Conservation (phyloP, 2,888 invertebrate species). For the Latheticus oryzae region DNA sequence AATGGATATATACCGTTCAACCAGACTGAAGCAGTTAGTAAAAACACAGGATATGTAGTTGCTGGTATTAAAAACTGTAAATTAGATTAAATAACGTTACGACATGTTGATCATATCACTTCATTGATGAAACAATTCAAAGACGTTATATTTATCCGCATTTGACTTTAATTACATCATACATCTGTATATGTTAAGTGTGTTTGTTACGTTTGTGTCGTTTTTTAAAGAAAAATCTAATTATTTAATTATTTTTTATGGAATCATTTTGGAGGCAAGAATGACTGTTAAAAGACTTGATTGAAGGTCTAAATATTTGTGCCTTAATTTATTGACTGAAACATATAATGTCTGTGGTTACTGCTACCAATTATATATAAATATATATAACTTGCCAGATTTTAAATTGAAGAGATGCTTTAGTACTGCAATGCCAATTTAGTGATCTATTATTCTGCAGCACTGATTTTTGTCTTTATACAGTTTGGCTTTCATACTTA, state of each 20-base stretch:
- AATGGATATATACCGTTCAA: constrained; percentile 5
- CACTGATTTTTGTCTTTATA: constrained; percentile 11
- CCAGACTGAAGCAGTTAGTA: constrained; percentile 25
- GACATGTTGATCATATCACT: constrained; percentile 28
- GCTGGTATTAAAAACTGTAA: constrained; percentile 38
- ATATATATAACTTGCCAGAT: constrained; percentile 46
- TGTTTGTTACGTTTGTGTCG: constrained; percentile 28
- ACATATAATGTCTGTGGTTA: constrained; percentile 42
- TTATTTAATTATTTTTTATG: constrained; percentile 36
- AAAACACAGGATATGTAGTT: constrained; percentile 34
- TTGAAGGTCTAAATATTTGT: constrained; percentile 44
- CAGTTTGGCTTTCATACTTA: constrained; percentile 34
- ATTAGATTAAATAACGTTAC: constrained; percentile 26
- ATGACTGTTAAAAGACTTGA: constrained; percentile 20
- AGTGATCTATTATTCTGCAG: constrained; percentile 31
- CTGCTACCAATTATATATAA: constrained; percentile 37
- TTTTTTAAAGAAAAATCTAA: constrained; percentile 20
- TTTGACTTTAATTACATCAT: constrained; percentile 33
- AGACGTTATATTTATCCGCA: constrained; percentile 8
- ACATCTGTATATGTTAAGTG: constrained; percentile 31
- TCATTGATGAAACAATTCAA: constrained; percentile 11
- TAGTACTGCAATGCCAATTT: constrained; percentile 41
- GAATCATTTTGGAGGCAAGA: constrained; percentile 25
- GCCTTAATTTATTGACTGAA: constrained; percentile 50
- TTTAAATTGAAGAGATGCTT: constrained; percentile 40